Evolutionary conservation across 2,797 vertebrate genomes (phyloP).

Genomic region (Merluccius polli): DNA sequence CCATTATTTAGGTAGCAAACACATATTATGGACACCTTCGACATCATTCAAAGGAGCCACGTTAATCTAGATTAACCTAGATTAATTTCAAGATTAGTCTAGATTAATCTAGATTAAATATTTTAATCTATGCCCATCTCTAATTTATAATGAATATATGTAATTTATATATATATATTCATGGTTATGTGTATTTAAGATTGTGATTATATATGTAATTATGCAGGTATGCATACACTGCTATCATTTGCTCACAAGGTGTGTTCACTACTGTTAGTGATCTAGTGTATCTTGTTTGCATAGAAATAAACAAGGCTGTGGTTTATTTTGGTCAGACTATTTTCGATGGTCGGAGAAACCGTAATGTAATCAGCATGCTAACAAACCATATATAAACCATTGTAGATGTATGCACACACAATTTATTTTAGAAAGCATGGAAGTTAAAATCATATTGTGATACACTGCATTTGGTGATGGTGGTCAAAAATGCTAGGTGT

Average conservation of each 20-base stretch:
- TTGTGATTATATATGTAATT: no score
- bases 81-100: no score
- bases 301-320: not conserved
- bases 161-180: not conserved
- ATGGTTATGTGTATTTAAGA: not conserved
- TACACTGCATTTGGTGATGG: not conserved
- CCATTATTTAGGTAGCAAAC: no score
- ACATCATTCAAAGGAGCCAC: no score
- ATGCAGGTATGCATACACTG: not conserved
- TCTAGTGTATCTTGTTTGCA: not conserved
- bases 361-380: not conserved
- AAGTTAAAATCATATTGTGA: not conserved
- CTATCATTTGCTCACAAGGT: not conserved
- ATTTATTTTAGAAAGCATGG: no score
- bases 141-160: not conserved
- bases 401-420: not conserved
- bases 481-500: not conserved
- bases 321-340: not conserved
- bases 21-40: no score
- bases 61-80: no score
- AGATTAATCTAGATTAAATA: no score
- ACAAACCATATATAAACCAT: not conserved
- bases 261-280: not conserved
- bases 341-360: not conserved
- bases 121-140: no score